These are phyloP conservation scores for Mythimna pallens DNA, from an alignment of 2,888 invertebrate genomes.

Conservation along the genomic window DNA sequence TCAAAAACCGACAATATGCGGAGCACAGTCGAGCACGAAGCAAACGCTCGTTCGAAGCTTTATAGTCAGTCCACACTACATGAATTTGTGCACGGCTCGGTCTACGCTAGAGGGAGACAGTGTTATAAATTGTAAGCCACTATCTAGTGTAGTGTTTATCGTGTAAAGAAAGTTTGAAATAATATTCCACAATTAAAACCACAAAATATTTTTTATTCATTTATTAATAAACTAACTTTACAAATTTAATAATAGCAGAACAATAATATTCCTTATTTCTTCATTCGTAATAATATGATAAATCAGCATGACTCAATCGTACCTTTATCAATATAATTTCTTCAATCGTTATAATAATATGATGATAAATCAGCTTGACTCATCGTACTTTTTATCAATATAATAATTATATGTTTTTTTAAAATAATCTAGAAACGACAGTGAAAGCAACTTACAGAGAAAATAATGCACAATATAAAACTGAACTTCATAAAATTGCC, in stretches of 20 bases:
- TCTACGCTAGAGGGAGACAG: no score
- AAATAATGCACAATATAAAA: conserved; percentile 89
- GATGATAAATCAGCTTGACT: conserved; percentile 85
- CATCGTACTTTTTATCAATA: conserved; percentile 88
- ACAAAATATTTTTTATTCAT: conserved; percentile 88
- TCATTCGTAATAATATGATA: conserved; percentile 89
- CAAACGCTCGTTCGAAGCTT: no score
- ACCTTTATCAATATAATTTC: conserved; percentile 89
- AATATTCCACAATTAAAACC: conserved; percentile 74
- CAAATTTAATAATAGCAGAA: conserved; percentile 91
- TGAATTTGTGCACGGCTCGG: no score
- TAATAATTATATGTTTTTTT: conserved; percentile 90
- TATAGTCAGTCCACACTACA: no score
- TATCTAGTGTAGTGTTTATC: neutral
- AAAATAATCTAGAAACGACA: conserved; percentile 90
- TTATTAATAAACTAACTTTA: conserved; percentile 91
- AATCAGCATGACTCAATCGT: conserved; percentile 88
- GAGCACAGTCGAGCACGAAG: no score
- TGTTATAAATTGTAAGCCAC: no score
- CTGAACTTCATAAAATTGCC: conserved; percentile 81
- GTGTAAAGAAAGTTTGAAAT: neutral
- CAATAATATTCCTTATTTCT: conserved; percentile 91
- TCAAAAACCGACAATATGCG: no score
- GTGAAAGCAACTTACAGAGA: conserved; percentile 89
- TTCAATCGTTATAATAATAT: conserved; percentile 90